Evolutionary conservation across 2,113 vertebrate genomes (phyloP).

Genomic region (Charadrius vociferus): DNA sequence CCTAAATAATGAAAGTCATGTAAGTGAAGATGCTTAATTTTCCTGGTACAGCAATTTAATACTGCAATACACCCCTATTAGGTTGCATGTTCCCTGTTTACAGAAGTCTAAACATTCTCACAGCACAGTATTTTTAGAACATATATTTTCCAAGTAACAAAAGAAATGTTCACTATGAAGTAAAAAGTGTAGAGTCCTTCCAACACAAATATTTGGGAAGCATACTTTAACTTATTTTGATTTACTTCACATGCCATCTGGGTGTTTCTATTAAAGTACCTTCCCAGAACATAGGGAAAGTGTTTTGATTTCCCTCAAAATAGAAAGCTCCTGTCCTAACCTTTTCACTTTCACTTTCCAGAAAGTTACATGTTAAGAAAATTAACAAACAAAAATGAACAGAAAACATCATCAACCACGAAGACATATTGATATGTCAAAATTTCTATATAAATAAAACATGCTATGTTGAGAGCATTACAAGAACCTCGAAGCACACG

Average conservation of each 20-base stretch:
- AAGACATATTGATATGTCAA: not conserved
- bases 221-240: constrained; percentile 54
- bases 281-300: not conserved
- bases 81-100: constrained; percentile 1
- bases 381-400: not conserved
- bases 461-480: not conserved
- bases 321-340: not conserved
- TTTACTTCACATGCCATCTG: constrained; percentile 37
- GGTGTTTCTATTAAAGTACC: not conserved
- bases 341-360: not conserved
- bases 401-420: not conserved
- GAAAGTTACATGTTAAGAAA: not conserved
- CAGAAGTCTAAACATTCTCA: constrained; percentile 6
- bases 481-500: not conserved
- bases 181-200: constrained; percentile 2
- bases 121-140: constrained; percentile 47
- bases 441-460: not conserved
- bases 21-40: not conserved
- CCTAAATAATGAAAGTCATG: not conserved
- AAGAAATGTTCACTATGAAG: constrained; percentile 43
- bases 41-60: not conserved
- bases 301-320: constrained; percentile 7
- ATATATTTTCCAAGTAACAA: constrained; percentile 54
- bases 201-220: constrained; percentile 60
- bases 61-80: not conserved